Conservation (phyloP, 2,888 invertebrate genomes). For the Acanthoscelides obtectus region DNA sequence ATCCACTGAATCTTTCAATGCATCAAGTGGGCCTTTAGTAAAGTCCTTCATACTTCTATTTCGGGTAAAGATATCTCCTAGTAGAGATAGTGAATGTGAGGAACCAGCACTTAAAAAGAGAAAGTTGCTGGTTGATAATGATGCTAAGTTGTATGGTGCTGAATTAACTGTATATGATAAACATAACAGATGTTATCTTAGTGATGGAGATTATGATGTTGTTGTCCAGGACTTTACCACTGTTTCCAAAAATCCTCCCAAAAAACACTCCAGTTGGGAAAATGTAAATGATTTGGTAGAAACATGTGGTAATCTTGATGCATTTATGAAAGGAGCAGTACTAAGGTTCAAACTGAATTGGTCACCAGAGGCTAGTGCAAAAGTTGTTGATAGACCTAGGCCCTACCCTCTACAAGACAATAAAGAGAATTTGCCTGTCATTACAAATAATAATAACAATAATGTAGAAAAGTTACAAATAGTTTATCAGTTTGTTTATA, state of each 20-base stretch:
- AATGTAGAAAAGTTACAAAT: conserved; percentile 65
- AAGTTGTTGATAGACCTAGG: conserved; percentile 62
- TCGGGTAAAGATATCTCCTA: conserved; percentile 57
- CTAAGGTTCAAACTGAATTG: conserved; percentile 82
- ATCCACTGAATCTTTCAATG: conserved; percentile 78
- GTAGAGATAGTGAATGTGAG: conserved; percentile 50
- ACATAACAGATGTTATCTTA: conserved; percentile 78
- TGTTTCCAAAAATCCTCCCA: conserved; percentile 55
- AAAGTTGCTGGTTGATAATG: conserved; percentile 49
- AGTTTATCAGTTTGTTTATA: conserved; percentile 93
- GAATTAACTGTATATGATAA: conserved; percentile 89
- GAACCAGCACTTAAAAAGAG: conserved; percentile 68
- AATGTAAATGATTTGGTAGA: conserved; percentile 53
- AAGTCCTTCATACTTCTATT: conserved; percentile 79
- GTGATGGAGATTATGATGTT: conserved; percentile 87
- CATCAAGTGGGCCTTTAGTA: conserved; percentile 72
- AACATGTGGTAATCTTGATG: conserved; percentile 47
- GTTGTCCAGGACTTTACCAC: conserved; percentile 69
- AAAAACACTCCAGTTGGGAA: conserved; percentile 71
- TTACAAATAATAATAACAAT: conserved; percentile 41
- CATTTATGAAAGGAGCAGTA: conserved; percentile 55
- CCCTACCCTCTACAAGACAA: conserved; percentile 48
- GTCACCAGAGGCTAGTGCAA: conserved; percentile 69
- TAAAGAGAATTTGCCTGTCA: conserved; percentile 43
- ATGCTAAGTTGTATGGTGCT: conserved; percentile 57